Evolutionary conservation across 2,888 invertebrate genomes (phyloP).

Genomic region (Invenusta paracnida): DNA sequence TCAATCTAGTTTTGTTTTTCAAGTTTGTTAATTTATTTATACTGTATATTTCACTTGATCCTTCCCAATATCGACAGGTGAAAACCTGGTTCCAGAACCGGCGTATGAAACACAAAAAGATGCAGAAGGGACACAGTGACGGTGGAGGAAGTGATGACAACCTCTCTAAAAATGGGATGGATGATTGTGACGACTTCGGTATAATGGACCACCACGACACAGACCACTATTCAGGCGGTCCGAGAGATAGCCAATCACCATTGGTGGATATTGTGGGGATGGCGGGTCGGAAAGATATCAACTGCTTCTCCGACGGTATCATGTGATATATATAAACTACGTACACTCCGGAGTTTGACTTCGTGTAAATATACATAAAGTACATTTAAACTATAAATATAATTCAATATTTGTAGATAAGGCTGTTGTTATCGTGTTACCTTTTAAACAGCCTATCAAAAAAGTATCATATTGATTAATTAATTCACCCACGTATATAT

Average conservation of each 20-base stretch:
- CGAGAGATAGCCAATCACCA: background rate
- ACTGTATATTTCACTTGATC: no score
- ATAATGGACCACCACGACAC: background rate
- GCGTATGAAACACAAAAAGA: slow-evolving; percentile 69
- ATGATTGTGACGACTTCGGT: background rate
- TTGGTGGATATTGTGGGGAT: background rate
- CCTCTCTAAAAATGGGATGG: background rate
- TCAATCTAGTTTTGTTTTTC: no score
- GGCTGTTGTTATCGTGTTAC: no score
- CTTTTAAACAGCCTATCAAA: no score
- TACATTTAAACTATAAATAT: no score
- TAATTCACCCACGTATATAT: no score
- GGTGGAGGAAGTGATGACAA: background rate
- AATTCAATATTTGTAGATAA: no score
- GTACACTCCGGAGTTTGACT: background rate
- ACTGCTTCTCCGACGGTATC: background rate
- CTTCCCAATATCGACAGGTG: no score
- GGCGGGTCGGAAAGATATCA: background rate
- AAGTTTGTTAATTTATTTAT: no score
- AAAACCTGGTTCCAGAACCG: slow-evolving; percentile 98
- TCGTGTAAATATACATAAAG: background rate
- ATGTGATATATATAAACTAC: background rate
- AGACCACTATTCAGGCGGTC: background rate
- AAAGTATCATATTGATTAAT: no score
- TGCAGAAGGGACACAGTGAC: background rate